phyloP scores from a whole-genome alignment of 2,113 vertebrate species.

The Passer montanus region DNA sequence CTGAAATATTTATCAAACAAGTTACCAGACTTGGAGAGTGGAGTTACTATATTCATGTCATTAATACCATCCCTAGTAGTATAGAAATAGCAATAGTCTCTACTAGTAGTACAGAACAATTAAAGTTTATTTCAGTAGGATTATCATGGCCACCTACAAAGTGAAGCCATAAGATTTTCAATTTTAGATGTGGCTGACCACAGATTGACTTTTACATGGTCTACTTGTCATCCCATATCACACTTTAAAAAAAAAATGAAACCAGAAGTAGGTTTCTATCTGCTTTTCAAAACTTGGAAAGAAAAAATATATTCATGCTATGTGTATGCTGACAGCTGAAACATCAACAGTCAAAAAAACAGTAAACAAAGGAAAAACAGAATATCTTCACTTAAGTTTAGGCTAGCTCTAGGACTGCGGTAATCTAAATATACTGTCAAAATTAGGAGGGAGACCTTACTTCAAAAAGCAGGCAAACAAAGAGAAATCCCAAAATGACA shows the following conservation, averaged over 20 bases:
- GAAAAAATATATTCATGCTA: constrained; percentile 8
- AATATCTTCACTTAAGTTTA: background rate
- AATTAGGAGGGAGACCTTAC: background rate
- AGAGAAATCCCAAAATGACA: background rate
- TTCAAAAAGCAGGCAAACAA: background rate
- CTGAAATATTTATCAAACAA: background rate
- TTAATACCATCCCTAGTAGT: background rate
- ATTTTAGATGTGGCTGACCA: constrained; percentile 43
- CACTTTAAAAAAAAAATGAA: background rate
- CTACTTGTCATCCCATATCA: constrained; percentile 56
- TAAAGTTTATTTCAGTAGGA: background rate
- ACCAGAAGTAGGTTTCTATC: background rate
- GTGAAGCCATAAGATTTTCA: background rate
- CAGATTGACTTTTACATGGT: constrained; percentile 60
- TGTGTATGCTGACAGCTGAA: constrained; percentile 36
- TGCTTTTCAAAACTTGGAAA: constrained; percentile 6
- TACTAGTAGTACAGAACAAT: background rate
- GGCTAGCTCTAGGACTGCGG: background rate
- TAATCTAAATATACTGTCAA: background rate
- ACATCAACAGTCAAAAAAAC: constrained; percentile 6
- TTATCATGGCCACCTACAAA: background rate
- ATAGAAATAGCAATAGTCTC: background rate
- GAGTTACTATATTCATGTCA: background rate
- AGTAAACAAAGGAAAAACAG: constrained; percentile 25
- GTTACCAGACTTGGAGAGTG: background rate